These are phyloP conservation scores for Ophion costatus DNA, from an alignment of 2,888 invertebrate species.

Conservation along the genomic window DNA sequence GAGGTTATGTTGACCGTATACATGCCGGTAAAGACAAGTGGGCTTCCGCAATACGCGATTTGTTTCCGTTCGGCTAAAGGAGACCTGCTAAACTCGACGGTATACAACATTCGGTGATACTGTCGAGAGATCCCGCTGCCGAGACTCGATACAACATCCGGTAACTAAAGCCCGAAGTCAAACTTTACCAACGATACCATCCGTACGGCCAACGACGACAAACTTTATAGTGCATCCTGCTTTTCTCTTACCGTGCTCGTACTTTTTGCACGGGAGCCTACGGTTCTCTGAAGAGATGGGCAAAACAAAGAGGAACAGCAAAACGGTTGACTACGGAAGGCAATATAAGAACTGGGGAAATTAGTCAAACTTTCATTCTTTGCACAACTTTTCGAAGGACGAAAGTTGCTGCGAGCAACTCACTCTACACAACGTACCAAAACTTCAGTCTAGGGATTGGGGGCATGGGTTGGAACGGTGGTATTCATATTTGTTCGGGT, in stretches of 20 bases:
- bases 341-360: constrained; percentile 41
- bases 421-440: constrained; percentile 19
- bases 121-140: constrained; percentile 21
- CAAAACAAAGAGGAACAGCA: background rate
- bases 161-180: constrained; percentile 31
- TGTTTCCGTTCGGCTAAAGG: constrained; percentile 26
- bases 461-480: background rate
- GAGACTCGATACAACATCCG: constrained; percentile 27
- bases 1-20: background rate
- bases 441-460: background rate
- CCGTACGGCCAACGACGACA: constrained; percentile 23
- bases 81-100: constrained; percentile 37
- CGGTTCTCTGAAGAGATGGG: background rate
- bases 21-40: constrained; percentile 5
- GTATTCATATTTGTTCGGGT: background rate
- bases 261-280: background rate
- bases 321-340: constrained; percentile 26
- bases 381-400: constrained; percentile 41
- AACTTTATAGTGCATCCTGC: constrained; percentile 26
- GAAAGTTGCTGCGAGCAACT: constrained; percentile 34
- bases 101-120: background rate
- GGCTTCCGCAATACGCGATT: background rate
- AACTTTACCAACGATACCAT: constrained; percentile 27
- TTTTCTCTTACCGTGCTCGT: background rate
- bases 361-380: background rate